phyloP scores from a whole-genome alignment of 1,140 invertebrate species.

The Aleiodes sp. region DNA sequence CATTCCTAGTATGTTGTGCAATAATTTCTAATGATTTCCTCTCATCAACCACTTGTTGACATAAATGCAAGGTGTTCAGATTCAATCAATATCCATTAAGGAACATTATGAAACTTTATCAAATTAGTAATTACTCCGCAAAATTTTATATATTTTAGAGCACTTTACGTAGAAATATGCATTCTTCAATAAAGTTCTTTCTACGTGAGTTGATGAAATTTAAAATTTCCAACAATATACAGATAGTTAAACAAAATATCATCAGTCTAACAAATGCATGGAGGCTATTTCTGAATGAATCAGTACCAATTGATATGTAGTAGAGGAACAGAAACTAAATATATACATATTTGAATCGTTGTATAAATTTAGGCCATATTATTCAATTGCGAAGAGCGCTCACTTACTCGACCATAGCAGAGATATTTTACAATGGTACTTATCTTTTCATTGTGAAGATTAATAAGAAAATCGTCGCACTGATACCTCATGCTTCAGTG shows the following conservation, averaged over 20 bases:
- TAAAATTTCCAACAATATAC: conserved; percentile 3
- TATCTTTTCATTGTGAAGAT: conserved; percentile 39
- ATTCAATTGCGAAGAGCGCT: conserved; percentile 55
- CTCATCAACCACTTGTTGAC: too few relatives aligned
- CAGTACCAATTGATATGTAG: not conserved
- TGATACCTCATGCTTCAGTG: conserved; percentile 18
- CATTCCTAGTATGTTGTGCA: too few relatives aligned
- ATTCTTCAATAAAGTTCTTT: too few relatives aligned
- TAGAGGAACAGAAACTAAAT: not conserved
- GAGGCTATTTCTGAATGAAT: not conserved
- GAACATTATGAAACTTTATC: too few relatives aligned
- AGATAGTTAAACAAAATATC: not conserved
- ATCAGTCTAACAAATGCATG: too few relatives aligned
- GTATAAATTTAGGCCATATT: conserved; percentile 61
- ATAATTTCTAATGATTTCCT: too few relatives aligned
- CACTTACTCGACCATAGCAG: conserved; percentile 34
- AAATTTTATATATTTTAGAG: too few relatives aligned
- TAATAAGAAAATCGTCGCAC: conserved; percentile 46
- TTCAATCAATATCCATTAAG: too few relatives aligned
- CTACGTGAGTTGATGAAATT: conserved; percentile 1
- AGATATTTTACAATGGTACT: conserved; percentile 34
- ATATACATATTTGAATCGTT: conserved; percentile 25
- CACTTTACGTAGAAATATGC: too few relatives aligned
- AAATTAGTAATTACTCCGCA: too few relatives aligned
- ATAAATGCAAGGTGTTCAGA: too few relatives aligned